Evolutionary conservation across 2,888 invertebrate species (phyloP).

Genomic region (Dysmachus trigonus): DNA sequence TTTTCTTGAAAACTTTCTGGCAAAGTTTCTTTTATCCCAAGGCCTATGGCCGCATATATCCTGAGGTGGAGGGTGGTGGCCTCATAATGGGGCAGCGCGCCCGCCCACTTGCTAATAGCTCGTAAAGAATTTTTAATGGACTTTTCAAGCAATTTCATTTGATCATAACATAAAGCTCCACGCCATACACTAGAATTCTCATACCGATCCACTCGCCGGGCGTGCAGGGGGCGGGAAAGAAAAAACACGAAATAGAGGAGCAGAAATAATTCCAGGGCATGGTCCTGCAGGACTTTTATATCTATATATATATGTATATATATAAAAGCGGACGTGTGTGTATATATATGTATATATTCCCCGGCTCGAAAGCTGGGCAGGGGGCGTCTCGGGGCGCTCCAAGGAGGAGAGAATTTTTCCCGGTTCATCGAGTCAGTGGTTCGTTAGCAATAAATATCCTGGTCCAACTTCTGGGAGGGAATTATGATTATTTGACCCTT

Average conservation of each 20-base stretch:
- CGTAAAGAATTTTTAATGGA: conserved; percentile 53
- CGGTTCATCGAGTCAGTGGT: conserved; percentile 51
- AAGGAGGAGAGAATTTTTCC: conserved; percentile 46
- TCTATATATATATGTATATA: too few relatives aligned
- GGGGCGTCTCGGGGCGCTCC: neutral
- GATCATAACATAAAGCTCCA: conserved; percentile 51
- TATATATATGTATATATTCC: neutral
- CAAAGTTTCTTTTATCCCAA: conserved; percentile 11
- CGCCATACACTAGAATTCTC: conserved; percentile 37
- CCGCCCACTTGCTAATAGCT: conserved; percentile 48
- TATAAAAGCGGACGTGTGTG: neutral
- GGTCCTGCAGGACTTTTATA: neutral
- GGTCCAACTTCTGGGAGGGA: conserved; percentile 44
- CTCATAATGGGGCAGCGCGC: neutral
- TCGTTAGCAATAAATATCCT: conserved; percentile 51
- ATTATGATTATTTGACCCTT: conserved; percentile 49
- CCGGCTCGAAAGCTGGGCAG: neutral
- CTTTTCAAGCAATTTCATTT: conserved; percentile 52
- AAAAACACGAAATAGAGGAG: conserved; percentile 26
- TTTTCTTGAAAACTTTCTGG: conserved; percentile 14
- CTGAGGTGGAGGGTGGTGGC: neutral
- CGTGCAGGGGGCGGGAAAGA: neutral
- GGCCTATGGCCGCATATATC: neutral
- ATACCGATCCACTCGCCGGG: neutral
- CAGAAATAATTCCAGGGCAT: conserved; percentile 14